These are phyloP conservation scores for Leiothrix lutea DNA, from an alignment of 2,113 vertebrate species.

Conservation along the genomic window DNA sequence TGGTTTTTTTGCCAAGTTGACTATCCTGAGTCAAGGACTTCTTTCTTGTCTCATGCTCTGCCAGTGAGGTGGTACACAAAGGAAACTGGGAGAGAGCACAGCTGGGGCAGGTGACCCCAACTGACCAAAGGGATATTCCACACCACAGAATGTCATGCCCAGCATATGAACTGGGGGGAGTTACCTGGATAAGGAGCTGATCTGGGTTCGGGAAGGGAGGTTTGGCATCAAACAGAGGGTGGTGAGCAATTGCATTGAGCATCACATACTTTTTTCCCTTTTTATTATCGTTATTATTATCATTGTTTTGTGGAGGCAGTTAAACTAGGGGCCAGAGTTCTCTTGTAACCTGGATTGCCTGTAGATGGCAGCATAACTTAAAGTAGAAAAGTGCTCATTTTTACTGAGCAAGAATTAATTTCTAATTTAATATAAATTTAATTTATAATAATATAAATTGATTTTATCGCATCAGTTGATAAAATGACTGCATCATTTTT, in stretches of 20 bases:
- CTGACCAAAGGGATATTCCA: background rate
- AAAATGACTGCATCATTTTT: background rate
- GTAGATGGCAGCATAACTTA: conserved; percentile 69
- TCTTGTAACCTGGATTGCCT: background rate
- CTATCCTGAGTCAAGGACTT: background rate
- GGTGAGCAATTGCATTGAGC: background rate
- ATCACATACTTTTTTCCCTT: background rate
- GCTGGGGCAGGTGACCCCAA: background rate
- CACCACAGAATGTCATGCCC: background rate
- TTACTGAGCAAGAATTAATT: background rate
- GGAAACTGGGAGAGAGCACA: no score
- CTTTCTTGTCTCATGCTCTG: background rate
- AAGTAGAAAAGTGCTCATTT: background rate
- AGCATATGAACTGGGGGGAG: background rate
- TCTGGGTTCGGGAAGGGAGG: background rate
- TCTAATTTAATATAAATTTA: no score
- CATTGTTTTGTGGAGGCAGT: background rate
- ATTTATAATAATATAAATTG: background rate
- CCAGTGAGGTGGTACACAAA: background rate
- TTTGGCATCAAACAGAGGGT: background rate
- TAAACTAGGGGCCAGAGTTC: background rate
- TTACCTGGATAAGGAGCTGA: background rate
- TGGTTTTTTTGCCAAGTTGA: background rate
- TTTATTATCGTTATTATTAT: background rate
- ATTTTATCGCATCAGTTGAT: background rate